Evolutionary conservation across 2,797 vertebrate genomes (phyloP).

Genomic region (Pagetopsis macropterus): DNA sequence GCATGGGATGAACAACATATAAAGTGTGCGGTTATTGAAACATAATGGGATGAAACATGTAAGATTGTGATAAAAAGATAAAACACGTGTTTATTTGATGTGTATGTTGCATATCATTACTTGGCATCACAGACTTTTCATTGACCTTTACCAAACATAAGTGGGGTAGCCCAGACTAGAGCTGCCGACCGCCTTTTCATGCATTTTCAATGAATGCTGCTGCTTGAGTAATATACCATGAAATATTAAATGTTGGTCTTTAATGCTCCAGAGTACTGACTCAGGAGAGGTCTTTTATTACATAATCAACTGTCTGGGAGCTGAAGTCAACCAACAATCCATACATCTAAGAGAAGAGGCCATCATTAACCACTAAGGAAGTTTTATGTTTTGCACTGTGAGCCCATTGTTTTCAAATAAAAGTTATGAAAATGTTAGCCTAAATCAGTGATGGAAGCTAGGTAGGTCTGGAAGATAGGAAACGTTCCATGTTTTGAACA

Average conservation of each 20-base stretch:
- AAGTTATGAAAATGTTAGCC: neutral
- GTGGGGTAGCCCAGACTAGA: constrained; percentile 37
- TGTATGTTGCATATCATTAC: neutral
- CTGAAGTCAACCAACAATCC: constrained; percentile 45
- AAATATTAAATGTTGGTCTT: constrained; percentile 73
- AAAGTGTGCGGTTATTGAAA: constrained; percentile 50
- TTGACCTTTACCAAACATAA: constrained; percentile 40
- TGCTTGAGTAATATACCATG: constrained; percentile 69
- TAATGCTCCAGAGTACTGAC: constrained; percentile 56
- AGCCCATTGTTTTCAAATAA: constrained; percentile 7
- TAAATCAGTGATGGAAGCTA: neutral
- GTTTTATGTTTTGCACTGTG: constrained; percentile 16
- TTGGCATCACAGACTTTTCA: constrained; percentile 20
- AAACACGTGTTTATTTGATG: neutral
- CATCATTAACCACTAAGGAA: constrained; percentile 14
- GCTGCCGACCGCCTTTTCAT: constrained; percentile 41
- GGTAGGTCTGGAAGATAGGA: neutral
- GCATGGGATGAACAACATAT: constrained; percentile 62
- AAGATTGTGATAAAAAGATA: constrained; percentile 22
- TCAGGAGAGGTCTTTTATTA: constrained; percentile 63
- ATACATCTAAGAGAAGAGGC: constrained; percentile 7
- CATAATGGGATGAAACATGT: constrained; percentile 53
- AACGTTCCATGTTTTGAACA: neutral
- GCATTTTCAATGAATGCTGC: constrained; percentile 64
- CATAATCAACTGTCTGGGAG: constrained; percentile 67